Conservation (phyloP, 2,888 invertebrate species). For the Invenusta paracnida region DNA sequence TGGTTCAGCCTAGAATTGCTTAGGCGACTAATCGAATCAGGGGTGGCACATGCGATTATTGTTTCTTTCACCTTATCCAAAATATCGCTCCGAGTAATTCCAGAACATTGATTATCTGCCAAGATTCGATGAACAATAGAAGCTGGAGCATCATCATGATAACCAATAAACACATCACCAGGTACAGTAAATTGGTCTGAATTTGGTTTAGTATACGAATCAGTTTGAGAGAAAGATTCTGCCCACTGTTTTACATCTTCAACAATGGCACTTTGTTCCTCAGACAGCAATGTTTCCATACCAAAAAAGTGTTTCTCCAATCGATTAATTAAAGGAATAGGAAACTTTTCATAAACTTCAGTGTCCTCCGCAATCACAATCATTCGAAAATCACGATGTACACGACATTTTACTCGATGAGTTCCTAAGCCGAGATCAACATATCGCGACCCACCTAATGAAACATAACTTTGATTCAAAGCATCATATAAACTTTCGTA, state of each 20-base stretch:
- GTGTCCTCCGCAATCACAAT: conserved; percentile 56
- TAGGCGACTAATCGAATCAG: conserved; percentile 52
- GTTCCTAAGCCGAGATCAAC: conserved; percentile 57
- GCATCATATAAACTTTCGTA: conserved; percentile 58
- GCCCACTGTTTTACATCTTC: conserved; percentile 50
- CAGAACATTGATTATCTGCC: background rate
- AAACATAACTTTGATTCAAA: conserved; percentile 55
- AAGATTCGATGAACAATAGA: background rate
- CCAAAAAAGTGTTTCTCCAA: conserved; percentile 58
- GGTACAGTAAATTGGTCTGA: conserved; percentile 30
- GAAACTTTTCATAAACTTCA: conserved; percentile 55
- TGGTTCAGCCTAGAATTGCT: conserved; percentile 45
- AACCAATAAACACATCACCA: conserved; percentile 41
- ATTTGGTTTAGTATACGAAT: background rate
- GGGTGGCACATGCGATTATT: conserved; percentile 53
- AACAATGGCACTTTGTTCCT: conserved; percentile 49
- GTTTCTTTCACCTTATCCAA: conserved; percentile 48
- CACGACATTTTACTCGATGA: conserved; percentile 55
- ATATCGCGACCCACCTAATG: conserved; percentile 52
- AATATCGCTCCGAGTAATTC: background rate
- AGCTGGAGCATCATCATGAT: conserved; percentile 38
- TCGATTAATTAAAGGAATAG: conserved; percentile 57
- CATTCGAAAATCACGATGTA: conserved; percentile 53
- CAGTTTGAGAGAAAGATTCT: conserved; percentile 43
- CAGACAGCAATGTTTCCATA: conserved; percentile 51